Percentiles rank a stretch among this genome's conserved stretches.
Conservation (phyloP, 2,888 invertebrate genomes). For the Acrocyrtus sp. region DNA sequence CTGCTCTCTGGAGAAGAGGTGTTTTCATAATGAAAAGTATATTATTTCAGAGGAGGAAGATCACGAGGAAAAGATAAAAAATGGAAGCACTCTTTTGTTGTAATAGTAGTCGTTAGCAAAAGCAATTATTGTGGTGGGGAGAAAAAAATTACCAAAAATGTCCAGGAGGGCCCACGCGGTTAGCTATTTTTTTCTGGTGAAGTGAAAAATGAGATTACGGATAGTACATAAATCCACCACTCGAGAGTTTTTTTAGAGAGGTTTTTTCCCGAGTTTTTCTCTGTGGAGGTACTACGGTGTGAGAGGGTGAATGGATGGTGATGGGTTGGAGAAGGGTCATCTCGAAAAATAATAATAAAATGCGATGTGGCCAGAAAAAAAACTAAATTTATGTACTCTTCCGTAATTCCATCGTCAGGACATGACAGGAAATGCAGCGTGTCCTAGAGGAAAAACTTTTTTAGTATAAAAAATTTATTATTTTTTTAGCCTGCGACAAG, state of each 20-base stretch:
- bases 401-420: not conserved
- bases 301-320: slow-evolving; percentile 9
- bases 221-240: not conserved
- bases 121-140: not conserved
- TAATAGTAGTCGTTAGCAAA: not conserved
- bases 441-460: not conserved
- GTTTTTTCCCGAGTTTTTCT: no score
- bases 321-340: slow-evolving; percentile 12
- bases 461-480: no score
- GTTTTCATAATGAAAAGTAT: not conserved
- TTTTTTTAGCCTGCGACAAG: no score
- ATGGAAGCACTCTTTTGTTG: not conserved
- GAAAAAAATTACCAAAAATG: not conserved
- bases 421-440: not conserved
- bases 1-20: not conserved
- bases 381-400: no score
- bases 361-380: no score
- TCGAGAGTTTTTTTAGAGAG: no score
- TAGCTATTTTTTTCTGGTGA: not conserved
- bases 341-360: not conserved
- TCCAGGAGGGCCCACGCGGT: not conserved
- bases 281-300: no score
- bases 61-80: not conserved
- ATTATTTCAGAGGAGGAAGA: not conserved
- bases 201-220: not conserved